A percentile compares a stretch with the other conserved stretches of the same genome.
These are phyloP conservation scores for Rhinophrynus dorsalis DNA, from an alignment of 2,797 vertebrate genomes.

Conservation along the genomic window DNA sequence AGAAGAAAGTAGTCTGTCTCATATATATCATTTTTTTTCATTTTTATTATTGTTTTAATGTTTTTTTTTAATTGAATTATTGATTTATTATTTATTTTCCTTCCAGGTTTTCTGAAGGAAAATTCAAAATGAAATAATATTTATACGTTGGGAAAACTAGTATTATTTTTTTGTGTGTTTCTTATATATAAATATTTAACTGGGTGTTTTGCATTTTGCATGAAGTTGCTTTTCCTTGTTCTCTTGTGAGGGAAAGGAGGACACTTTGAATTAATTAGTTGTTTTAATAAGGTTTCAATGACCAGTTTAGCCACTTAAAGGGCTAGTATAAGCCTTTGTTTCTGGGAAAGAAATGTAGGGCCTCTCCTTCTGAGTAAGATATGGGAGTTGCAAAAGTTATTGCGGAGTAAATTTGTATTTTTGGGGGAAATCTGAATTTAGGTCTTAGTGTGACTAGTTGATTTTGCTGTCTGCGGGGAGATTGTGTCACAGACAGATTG, in stretches of 20 bases:
- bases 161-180: conserved; percentile 27
- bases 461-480: too few species aligned
- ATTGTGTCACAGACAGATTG: too few species aligned
- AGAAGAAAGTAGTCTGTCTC: conserved; percentile 69
- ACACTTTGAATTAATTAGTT: neutral
- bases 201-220: neutral
- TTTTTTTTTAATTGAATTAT: conserved; percentile 60
- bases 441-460: too few species aligned
- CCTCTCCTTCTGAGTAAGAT: too few species aligned
- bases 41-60: conserved; percentile 64
- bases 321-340: too few species aligned
- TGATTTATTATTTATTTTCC: conserved; percentile 58
- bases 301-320: neutral
- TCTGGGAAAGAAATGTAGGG: too few species aligned
- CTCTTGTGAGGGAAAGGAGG: neutral
- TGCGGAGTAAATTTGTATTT: too few species aligned
- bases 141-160: conserved; percentile 51
- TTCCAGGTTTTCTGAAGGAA: conserved; percentile 55
- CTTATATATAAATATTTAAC: neutral
- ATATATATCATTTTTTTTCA: too few species aligned
- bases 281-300: neutral
- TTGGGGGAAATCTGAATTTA: too few species aligned
- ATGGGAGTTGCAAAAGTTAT: too few species aligned
- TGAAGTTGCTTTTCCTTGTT: neutral
- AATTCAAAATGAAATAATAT: conserved; percentile 45